Evolutionary conservation across 1,140 invertebrate species (phyloP), one percentile per base, ranked within the genome.

Genomic region (Aphaenogaster ashmeadi): DNA sequence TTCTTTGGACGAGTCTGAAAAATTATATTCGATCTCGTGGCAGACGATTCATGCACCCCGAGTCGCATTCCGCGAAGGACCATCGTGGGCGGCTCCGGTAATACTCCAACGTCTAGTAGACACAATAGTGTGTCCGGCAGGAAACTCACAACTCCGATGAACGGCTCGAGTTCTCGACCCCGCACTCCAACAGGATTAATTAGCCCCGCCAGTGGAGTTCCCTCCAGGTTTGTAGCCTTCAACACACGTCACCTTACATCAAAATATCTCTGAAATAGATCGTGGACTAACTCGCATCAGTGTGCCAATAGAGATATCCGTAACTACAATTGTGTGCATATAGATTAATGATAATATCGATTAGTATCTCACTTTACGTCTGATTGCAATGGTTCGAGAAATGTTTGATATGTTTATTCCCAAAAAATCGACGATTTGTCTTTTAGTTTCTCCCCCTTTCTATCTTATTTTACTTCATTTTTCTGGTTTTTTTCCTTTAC

Each of bases 1-100:
- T 67, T 2, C 0, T 27, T 47, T 52, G 18, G 7, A 21, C 27
- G 4, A 21, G 15, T 18, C 4, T 41, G 18, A 75, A 75, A 58
- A 9, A 41, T 58, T 75, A 21, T 64, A 3, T 50, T 11, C 58
- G 11, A 66, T 60, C 7, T 74, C 27, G 11, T 88, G 81, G 0
- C 47, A 95, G 95, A 95, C 79, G 95, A 95, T 86, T 93, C 94
- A 9, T 93, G 89, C 21, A 97, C 97, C 47, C 97, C 97, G 81
- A 97, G 97, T 81, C 96, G 97, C 90, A 98, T 98, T 94, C 97
- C 97, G 62, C 96, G 97, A 94, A 95, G 96, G 81, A 96, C 97
- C 87, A 96, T 97, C 58, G 96, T 97, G 38, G 96, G 95, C 27
- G 96, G 96, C 7, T 95, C 88, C 79, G 94, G 95, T 52, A 95